Evolutionary conservation across 2,888 invertebrate genomes (phyloP), one percentile per base, ranked within the genome.

Genomic region (Drosophila parthenogenetica): DNA sequence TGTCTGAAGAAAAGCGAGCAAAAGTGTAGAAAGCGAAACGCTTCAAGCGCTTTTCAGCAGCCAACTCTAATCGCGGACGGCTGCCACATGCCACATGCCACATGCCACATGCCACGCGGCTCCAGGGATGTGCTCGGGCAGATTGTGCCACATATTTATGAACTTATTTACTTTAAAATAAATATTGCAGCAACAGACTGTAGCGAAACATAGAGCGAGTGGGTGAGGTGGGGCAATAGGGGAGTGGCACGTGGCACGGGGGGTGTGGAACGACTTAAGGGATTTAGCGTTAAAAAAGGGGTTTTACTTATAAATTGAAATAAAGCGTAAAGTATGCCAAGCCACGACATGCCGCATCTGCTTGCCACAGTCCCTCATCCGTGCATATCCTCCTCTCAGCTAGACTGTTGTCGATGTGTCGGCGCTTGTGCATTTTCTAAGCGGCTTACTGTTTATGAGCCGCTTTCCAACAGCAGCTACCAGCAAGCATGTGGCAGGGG

Each of bases 131-230:
- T 51, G 72, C 55, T 60, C 51, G 22, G 49, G 29, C 51, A 40
- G 50, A 29, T 29, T 32, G 29, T 46, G 61, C 39, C 70, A 68
- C 87, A 80, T 86, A 88, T 84, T 84, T 88, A 84, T 84, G 87
- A 88, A 88, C 76, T 86, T 86, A 88, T 88, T 83, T 83, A 84
- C 89, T 83, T 86, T 86, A 77, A 88, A 80, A 75, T 83, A 83
- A 88, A 88, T 80, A 88, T 69, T 64, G 73, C 58, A 25, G 54
- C 46, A 51, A 43, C 22, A n/a, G 49, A 37, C 29, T 13, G 29
- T 13, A 5, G 11, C 2, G 13, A 13, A 13, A 13, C 35, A 35
- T 13, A 35, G 35, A 11, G 35, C 13, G 11, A 4, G 13, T 35
- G 35, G 35, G 13, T 3, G 11, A 0, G 2, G 14, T 1, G 3